Evolutionary conservation across 2,888 invertebrate genomes (phyloP).

Genomic region (Sylvicola cinctus): DNA sequence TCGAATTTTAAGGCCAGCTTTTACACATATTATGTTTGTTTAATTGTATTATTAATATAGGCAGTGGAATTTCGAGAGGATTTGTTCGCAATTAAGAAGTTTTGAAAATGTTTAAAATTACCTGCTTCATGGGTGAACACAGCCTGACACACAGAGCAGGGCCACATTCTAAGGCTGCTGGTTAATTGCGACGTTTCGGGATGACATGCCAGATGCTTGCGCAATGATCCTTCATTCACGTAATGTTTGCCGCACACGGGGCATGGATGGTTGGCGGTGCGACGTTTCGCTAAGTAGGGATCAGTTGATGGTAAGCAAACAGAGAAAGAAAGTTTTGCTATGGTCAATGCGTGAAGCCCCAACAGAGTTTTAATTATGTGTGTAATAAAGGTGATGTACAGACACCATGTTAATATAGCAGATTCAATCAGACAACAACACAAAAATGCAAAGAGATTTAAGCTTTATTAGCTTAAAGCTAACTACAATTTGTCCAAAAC

Average conservation of each 20-base stretch:
- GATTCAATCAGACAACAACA: too few species aligned
- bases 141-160: slow-evolving; percentile 86
- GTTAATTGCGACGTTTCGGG: slow-evolving; percentile 76
- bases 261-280: slow-evolving; percentile 87
- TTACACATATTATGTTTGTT: too few species aligned
- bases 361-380: slow-evolving; percentile 1
- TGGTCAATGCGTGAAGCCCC: slow-evolving; percentile 15
- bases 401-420: too few species aligned
- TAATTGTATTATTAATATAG: too few species aligned
- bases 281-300: slow-evolving; percentile 79
- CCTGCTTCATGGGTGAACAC: slow-evolving; percentile 90
- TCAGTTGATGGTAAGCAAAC: slow-evolving; percentile 29
- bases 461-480: too few species aligned
- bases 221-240: slow-evolving; percentile 80
- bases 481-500: too few species aligned
- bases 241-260: slow-evolving; percentile 91
- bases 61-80: too few species aligned
- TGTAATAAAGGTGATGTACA: neutral
- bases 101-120: slow-evolving; percentile 32
- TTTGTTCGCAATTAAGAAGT: too few species aligned
- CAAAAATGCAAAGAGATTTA: too few species aligned
- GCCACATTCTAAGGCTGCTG: slow-evolving; percentile 84
- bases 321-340: slow-evolving; percentile 6
- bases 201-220: slow-evolving; percentile 85
- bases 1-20: neutral